A percentile compares a stretch with the other conserved stretches of the same genome.
Conservation (phyloP, 1,140 invertebrate genomes). For the Penaeus chinensis region DNA sequence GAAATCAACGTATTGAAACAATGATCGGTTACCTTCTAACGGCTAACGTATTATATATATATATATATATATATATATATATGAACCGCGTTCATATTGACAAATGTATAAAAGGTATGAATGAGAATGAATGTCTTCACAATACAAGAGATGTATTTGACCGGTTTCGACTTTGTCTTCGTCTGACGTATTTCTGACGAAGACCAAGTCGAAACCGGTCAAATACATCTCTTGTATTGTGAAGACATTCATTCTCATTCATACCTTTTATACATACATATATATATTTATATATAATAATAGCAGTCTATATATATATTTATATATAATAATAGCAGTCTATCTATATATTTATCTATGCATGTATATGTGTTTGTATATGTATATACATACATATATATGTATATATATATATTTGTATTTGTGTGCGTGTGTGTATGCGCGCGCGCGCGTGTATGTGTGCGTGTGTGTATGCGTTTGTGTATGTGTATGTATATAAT, state of each 20-base stretch:
- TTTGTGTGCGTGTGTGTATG: not conserved
- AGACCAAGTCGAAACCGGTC: too few relatives aligned
- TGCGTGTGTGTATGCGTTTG: not conserved
- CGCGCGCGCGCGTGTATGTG: not conserved
- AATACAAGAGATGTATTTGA: too few relatives aligned
- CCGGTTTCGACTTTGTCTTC: too few relatives aligned
- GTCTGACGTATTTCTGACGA: too few relatives aligned
- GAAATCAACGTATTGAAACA: too few relatives aligned
- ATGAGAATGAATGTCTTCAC: too few relatives aligned
- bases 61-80: slow-evolving; percentile 16
- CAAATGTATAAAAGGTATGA: too few relatives aligned
- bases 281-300: not conserved
- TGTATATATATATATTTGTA: not conserved
- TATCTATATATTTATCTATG: slow-evolving; percentile 6
- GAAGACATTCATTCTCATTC: too few relatives aligned
- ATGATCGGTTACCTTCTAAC: too few relatives aligned
- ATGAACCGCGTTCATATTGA: not conserved
- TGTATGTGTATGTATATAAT: too few relatives aligned
- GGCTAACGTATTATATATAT: not conserved
- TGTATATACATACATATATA: not conserved
- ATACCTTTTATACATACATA: not conserved
- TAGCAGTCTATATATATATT: not conserved
- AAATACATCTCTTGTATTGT: too few relatives aligned
- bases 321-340: not conserved
- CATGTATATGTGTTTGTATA: not conserved